Evolutionary conservation across 2,113 vertebrate genomes (phyloP).

Genomic region (Cynoglossus semilaevis): DNA sequence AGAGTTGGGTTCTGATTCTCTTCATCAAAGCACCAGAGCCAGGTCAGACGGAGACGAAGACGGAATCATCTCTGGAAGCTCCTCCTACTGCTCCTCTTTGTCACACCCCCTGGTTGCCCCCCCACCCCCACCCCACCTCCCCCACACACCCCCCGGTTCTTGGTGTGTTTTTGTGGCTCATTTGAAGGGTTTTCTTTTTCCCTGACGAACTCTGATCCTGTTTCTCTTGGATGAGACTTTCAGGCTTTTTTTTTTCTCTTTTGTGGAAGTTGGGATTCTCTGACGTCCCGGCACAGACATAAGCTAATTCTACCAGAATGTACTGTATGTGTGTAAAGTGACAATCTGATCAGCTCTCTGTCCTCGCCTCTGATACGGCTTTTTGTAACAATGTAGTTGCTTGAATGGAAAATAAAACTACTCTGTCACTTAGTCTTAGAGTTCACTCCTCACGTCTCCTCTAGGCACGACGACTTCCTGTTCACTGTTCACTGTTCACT

Average conservation of each 20-base stretch:
- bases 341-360: conserved; percentile 68
- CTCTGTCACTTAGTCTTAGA: conserved; percentile 36
- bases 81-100: too few species aligned
- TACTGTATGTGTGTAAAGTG: conserved; percentile 74
- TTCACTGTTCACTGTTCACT: conserved; percentile 16
- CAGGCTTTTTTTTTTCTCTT: conserved; percentile 37
- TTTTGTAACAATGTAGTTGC: conserved; percentile 66
- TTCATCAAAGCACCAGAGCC: too few species aligned
- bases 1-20: conserved; percentile 11
- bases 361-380: conserved; percentile 64
- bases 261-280: conserved; percentile 68
- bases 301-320: conserved; percentile 73
- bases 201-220: conserved; percentile 23
- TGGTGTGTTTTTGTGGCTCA: conserved; percentile 39
- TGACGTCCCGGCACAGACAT: conserved; percentile 64
- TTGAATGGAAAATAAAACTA: conserved; percentile 66
- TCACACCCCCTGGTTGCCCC: too few species aligned
- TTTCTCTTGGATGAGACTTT: conserved; percentile 47
- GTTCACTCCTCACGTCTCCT: conserved; percentile 20
- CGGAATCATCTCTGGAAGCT: too few species aligned
- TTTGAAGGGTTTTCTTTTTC: conserved; percentile 13
- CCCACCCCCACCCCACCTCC: too few species aligned
- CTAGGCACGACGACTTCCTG: conserved; percentile 48
- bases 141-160: too few species aligned
- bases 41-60: too few species aligned